A percentile compares a stretch with the other conserved stretches of the same genome.
Evolutionary conservation across 2,797 vertebrate species (phyloP).

Genomic region (Pempheris klunzingeri): DNA sequence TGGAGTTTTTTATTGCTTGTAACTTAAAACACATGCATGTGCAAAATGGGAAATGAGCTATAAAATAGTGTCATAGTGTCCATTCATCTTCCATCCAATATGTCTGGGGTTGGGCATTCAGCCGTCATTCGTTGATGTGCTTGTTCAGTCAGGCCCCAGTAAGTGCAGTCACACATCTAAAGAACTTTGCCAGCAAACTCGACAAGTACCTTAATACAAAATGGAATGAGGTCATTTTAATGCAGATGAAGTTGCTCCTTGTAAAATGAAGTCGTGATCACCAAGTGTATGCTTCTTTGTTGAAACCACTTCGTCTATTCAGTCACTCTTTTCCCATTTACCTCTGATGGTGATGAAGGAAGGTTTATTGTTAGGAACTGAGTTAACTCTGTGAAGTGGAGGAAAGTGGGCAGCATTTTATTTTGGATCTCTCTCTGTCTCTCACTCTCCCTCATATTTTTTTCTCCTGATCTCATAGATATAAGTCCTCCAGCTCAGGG

Average conservation of each 20-base stretch:
- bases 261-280: conserved; percentile 56
- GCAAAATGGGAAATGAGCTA: conserved; percentile 61
- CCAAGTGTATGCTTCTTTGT: conserved; percentile 46
- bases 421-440: neutral
- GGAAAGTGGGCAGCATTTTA: conserved; percentile 3
- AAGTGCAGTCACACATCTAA: conserved; percentile 43
- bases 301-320: conserved; percentile 50
- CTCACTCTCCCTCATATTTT: neutral
- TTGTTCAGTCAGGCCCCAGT: conserved; percentile 47
- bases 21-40: conserved; percentile 70
- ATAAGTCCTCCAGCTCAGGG: conserved; percentile 98
- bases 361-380: conserved; percentile 24
- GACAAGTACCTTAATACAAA: conserved; percentile 44
- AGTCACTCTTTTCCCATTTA: conserved; percentile 38
- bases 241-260: conserved; percentile 58
- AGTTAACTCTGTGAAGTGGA: conserved; percentile 26
- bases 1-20: conserved; percentile 51
- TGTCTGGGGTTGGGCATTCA: conserved; percentile 38
- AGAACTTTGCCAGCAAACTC: conserved; percentile 39
- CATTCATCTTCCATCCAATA: conserved; percentile 54
- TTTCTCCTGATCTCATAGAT: conserved; percentile 82
- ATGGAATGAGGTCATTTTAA: conserved; percentile 60
- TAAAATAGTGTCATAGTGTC: conserved; percentile 62
- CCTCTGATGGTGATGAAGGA: conserved; percentile 29
- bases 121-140: conserved; percentile 46